A percentile compares a stretch with the other conserved stretches of the same genome.
phyloP scores from a whole-genome alignment of 2,888 invertebrate genomes.

The Rotaria macrura region DNA sequence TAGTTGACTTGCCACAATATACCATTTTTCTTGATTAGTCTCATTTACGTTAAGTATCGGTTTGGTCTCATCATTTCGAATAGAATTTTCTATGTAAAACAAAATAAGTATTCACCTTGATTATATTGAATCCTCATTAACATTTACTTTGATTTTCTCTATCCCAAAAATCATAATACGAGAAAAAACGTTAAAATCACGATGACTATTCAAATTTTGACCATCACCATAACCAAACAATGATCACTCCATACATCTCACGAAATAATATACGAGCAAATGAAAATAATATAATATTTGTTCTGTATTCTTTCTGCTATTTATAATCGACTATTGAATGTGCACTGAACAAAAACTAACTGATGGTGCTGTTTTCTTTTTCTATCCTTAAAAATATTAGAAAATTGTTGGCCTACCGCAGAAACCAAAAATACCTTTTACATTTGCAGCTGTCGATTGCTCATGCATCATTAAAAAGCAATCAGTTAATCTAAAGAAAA shows the following conservation, averaged over 20 bases:
- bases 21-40: constrained; percentile 24
- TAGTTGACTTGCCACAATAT: constrained; percentile 53
- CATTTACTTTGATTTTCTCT: no score
- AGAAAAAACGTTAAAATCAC: no score
- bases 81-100: neutral
- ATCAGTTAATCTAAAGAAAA: neutral
- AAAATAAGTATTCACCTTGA: neutral
- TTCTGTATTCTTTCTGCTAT: no score
- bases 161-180: no score
- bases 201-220: neutral
- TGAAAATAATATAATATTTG: neutral
- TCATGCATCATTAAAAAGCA: neutral
- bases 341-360: neutral
- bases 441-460: neutral
- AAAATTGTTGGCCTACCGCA: neutral
- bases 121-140: no score
- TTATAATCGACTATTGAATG: no score
- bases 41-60: neutral
- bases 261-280: neutral
- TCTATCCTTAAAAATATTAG: neutral
- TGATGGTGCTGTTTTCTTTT: neutral
- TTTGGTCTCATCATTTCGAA: neutral
- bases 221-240: neutral
- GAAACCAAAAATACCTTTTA: neutral
- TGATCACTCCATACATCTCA: neutral